Percentiles rank a stretch among this genome's conserved stretches.
Conservation (phyloP, 2,888 invertebrate species). For the Zhuqinia jingwanae region DNA sequence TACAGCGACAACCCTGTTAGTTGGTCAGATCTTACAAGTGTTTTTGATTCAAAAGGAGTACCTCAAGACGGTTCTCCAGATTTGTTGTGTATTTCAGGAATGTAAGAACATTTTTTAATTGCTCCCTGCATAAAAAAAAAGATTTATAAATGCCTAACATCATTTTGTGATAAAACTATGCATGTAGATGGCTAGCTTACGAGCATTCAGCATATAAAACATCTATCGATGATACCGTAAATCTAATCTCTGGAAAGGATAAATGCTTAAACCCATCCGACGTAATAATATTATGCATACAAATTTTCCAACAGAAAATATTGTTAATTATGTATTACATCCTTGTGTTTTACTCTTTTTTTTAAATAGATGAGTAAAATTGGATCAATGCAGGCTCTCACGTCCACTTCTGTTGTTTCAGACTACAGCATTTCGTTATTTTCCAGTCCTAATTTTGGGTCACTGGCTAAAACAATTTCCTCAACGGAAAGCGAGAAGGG, state of each 20-base stretch:
- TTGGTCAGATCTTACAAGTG: not conserved
- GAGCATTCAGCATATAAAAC: not conserved
- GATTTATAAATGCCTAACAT: no score
- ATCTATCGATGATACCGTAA: not conserved
- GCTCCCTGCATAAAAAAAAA: no score
- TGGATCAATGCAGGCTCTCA: constrained; percentile 34
- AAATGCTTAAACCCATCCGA: constrained; percentile 25
- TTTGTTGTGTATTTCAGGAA: constrained; percentile 42
- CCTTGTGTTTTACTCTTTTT: not conserved
- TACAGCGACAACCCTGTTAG: constrained; percentile 32
- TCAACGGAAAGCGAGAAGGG: not conserved
- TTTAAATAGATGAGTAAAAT: constrained; percentile 27
- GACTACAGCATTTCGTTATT: constrained; percentile 27
- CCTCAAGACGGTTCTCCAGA: not conserved
- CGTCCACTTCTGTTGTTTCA: not conserved
- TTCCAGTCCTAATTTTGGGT: constrained; percentile 37
- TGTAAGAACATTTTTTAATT: constrained; percentile 47
- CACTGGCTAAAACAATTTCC: not conserved
- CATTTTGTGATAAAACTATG: not conserved
- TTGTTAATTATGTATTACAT: not conserved
- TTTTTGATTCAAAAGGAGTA: not conserved
- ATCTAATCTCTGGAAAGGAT: constrained; percentile 45
- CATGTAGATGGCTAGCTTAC: constrained; percentile 53
- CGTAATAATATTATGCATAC: constrained; percentile 6
- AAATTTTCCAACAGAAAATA: not conserved